These are phyloP conservation scores for Limnephilus lunatus DNA, from an alignment of 2,888 invertebrate species.

Conservation along the genomic window DNA sequence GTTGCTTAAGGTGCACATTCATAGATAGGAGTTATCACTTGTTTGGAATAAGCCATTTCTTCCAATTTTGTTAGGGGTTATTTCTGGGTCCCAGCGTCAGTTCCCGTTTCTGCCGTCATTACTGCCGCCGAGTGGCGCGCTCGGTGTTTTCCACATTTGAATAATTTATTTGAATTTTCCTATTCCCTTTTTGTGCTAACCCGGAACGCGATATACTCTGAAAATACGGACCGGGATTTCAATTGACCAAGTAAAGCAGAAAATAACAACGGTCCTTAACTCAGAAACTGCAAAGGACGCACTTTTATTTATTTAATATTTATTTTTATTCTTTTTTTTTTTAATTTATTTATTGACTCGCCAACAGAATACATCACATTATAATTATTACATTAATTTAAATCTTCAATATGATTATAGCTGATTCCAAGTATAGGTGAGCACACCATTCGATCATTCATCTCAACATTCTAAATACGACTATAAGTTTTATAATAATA, in stretches of 20 bases:
- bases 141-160: slow-evolving; percentile 51
- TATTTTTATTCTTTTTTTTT: too few species aligned
- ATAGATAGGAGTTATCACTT: not conserved
- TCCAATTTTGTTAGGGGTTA: not conserved
- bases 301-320: not conserved
- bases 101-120: slow-evolving; percentile 62
- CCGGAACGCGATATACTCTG: not conserved
- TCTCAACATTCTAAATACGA: too few species aligned
- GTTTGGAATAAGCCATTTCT: not conserved
- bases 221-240: slow-evolving; percentile 2
- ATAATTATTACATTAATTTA: too few species aligned
- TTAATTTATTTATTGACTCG: too few species aligned
- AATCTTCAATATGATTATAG: too few species aligned
- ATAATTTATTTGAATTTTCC: slow-evolving; percentile 55
- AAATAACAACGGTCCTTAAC: not conserved
- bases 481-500: too few species aligned
- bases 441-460: too few species aligned
- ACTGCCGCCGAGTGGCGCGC: slow-evolving; percentile 54
- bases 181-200: slow-evolving; percentile 53
- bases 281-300: not conserved
- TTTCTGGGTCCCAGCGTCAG: not conserved
- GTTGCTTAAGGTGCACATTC: not conserved
- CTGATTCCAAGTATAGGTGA: too few species aligned
- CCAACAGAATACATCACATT: too few species aligned
- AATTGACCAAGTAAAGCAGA: slow-evolving; percentile 4